Base-by-base conservation (phyloP, 2,113 vertebrate species). In the Piliocolobus tephrosceles region DNA sequence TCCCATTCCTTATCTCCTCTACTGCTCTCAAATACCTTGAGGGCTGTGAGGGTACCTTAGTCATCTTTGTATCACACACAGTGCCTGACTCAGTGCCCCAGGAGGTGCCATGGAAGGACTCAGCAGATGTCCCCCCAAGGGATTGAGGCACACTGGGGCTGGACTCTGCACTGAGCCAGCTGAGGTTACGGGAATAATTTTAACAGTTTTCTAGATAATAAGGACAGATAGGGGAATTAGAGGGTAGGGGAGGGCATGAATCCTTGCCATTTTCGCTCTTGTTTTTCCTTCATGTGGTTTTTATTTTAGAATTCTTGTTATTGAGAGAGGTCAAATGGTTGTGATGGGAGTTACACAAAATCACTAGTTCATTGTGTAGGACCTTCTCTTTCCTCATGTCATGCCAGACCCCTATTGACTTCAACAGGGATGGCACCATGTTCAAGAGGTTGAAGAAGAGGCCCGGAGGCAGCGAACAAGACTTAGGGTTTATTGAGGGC, bases 201-300 rank as follows among this genome's bases (percentile, higher is more conserved):
- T 73, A 82, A 38, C 4, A 38, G 57, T 96, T 91, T 78, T 38
- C 55, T 16, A 68, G 85, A 96, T 38, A 32, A 1, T 76, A 88
- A 45, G 43, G 88, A 50, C 96, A 97, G 73, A 97, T 96, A 79
- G 90, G 88, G 40, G 52, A 94, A 61, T 32, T 66, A 45, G 50
- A 90, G 83, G 23, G 40, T 11, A 66, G 40, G 58, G 1, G 35
- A 43, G 35, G 11, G 6, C 73, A 22, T 89, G 55, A 35, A 27
- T 85, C 52, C 81, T 93, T 94, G 85, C 25, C 61, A 20, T 78
- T 61, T 75, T 75, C 9, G 32, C 17, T 96, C 38, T 22, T 52
- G 58, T 52, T 93, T 90, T 88, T 87, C 64, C 52, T 96, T 90
- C 10, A 38, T 87, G 64, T 76, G n/a, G 3, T 72, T 95, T 93